Evolutionary conservation across 2,888 invertebrate species (phyloP), one percentile per base, ranked within the genome.

Genomic region (Baronia brevicornis): DNA sequence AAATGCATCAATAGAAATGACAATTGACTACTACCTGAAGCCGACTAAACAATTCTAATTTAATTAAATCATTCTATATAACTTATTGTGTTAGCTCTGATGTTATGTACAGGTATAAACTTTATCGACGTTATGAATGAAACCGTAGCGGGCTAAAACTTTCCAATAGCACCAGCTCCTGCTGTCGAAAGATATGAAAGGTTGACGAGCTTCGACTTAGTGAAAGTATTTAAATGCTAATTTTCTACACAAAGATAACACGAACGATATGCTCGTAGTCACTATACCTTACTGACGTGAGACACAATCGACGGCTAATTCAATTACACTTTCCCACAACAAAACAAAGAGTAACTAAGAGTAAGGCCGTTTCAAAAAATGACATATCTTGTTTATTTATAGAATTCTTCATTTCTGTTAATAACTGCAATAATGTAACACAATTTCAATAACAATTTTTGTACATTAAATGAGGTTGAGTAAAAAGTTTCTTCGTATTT

Each of bases 51-150:
- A 43, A 48, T 56, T 55, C 51, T 79, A 79, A 79, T 79, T 73
- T 41, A 72, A 78, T 80, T 79, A 79, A 52, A 54, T 60, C 54
- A 71, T 66, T 67, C 60, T 46, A 52, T 54, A 59, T 55, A 57
- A 60, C 55, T 57, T 54, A 60, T 51, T 48, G 44, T 43, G 45
- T 54, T 58, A 67, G 68, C 70, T 73, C 73, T 68, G 43, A 48
- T 44, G 46, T 46, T 49, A 50, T 50, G 45, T 47, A 42, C 44
- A 38, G 28, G 31, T 24, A 39, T 32, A 30, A 22, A 27, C 4
- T 28, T 12, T n/a, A n/a, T n/a, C n/a, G n/a, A 11, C 14, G 12
- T 36, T 28, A 28, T 21, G 14, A 31, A n/a, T 31, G 23, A 24
- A 21, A 20, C 20, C 5, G 8, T 21, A n/a, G n/a, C n/a, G n/a